Base-by-base conservation (phyloP, 1,140 invertebrate species). In the Sycophila sp. region DNA sequence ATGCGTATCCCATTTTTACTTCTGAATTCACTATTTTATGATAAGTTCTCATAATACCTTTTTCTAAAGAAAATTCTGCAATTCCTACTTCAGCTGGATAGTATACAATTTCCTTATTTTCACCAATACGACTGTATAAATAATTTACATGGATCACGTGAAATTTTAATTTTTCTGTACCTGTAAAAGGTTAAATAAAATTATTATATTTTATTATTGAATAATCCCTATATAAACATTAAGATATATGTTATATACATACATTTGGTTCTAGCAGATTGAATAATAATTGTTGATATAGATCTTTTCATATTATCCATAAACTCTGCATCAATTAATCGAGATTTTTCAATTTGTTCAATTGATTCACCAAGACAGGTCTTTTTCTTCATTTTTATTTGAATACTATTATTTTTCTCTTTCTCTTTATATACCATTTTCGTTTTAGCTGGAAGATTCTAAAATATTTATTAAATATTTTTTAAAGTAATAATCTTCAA, bases 1-100 rank as follows among this genome's bases (percentile, higher is more conserved):
- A 78, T 0, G 80, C 81, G 70, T 87, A 91, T 0, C 90, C 90
- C 0, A 87, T 34, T 28, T 86, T 85, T 53, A 89, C 85, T 6
- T 75, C 47, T 30, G 86, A 85, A 64, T 86, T 86, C 0, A 90
- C 77, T 7, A 88, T 76, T 72, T 81, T 79, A 77, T 89, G 87
- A 71, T 88, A 89, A 2, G 80, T 73, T 13, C 86, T 78, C 28
- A 76, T 77, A 1, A 90, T 81, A 1, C 90, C 90, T 53, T 88
- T 76, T 26, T 76, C 49, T 2, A 91, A 65, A 40, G 85, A 87
- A 76, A 90, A 90, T 56, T 80, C 71, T 11, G 70, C 69, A 0
- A 87, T 15, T 1, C 80, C 81, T 71, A 85, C 78, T 69, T 88
- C 82, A n/a, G 84, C 86, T 1, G 87, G 87, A 40, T 59, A 76